Base-by-base conservation (phyloP, 2,888 invertebrate genomes). In the Troilus luridus region DNA sequence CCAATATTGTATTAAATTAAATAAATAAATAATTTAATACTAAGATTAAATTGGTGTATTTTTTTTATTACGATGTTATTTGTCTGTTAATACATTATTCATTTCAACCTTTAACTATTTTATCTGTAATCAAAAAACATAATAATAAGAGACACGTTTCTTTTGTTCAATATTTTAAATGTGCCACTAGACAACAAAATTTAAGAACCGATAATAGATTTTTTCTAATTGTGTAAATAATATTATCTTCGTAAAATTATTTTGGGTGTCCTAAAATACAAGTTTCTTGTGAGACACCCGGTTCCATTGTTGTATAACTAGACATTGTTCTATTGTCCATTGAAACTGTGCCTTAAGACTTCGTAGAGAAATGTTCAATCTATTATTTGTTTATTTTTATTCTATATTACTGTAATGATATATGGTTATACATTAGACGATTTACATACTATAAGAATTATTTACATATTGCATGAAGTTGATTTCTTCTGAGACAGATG, bases 401-500 rank as follows among this genome's bases (percentile, higher is more conserved):
- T 14, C 59, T 59, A 1, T 59, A 6, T 59, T 59, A 67, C 3
- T 24, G 11, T 12, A 12, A 24, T 12, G 0, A 27, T 24, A n/a
- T n/a, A n/a, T 41, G 41, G 41, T 41, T 41, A 41, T 41, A 41
- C 5, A 27, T 14, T 27, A 14, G 10, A 64, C 11, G 0, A 24
- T 24, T 24, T 27, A 11, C n/a, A 9, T n/a, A 62, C n/a, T n/a
- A n/a, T n/a, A n/a, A n/a, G n/a, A n/a, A n/a, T n/a, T 7, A 12
- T 1, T 17, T 1, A n/a, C 24, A 24, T 67, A 24, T 24, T 24
- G 24, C 14, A 67, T 24, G 10, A 41, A 9, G 41, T 77, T 77
- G 72, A 41, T 77, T 5, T 41, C 72, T 77, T 41, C 72, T 77
- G 14, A 77, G 72, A 77, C 72, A 77, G 72, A 77, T 77, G 72